Base-by-base conservation (phyloP, 2,797 vertebrate genomes). In the Melanotaenia trifasciata region DNA sequence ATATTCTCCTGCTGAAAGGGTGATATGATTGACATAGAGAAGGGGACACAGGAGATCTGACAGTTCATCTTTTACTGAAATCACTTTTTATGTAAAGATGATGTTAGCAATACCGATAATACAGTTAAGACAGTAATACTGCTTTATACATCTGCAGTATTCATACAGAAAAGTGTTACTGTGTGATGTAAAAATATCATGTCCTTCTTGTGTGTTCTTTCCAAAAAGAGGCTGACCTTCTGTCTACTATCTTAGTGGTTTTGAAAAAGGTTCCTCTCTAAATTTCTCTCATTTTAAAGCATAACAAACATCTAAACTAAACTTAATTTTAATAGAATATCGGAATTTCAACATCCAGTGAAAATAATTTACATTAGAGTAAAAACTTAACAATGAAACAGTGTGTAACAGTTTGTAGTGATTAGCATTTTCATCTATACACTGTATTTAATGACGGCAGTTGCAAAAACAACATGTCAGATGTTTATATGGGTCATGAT, bases 1-100 rank as follows among this genome's bases (percentile, higher is more conserved):
- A 92, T 92, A 91, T 88, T 81, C 72, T 81, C 4, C 58, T 76
- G 80, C 79, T 54, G 72, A 77, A 74, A 86, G 89, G 71, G 68
- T 72, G 81, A 70, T 20, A 14, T 86, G 84, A 89, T 79, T 90
- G 89, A 92, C 79, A 72, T 54, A 76, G 72, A 64, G 22, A 58
- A 76, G 45, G 81, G 71, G 63, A 53, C 70, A 71, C 54, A 33
- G 56, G 64, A 75, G 69, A 85, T 70, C 79, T 69, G 54, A 83
- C 82, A 86, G 84, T 74, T 70, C 38, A 70, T 81, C 58, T 86
- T 75, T 74, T 70, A 64, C 72, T 68, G n/a, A 64, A 64, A 60
- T 57, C 24, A 0, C 13, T 28, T 28, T 40, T 26, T 11, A 7
- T 12, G 9, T 38, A 11, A 56, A 28, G 22, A 38, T 28, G 9